Evolutionary conservation across 2,888 invertebrate genomes (phyloP), one percentile per base, ranked within the genome.

Genomic region (Branchellion lobata): DNA sequence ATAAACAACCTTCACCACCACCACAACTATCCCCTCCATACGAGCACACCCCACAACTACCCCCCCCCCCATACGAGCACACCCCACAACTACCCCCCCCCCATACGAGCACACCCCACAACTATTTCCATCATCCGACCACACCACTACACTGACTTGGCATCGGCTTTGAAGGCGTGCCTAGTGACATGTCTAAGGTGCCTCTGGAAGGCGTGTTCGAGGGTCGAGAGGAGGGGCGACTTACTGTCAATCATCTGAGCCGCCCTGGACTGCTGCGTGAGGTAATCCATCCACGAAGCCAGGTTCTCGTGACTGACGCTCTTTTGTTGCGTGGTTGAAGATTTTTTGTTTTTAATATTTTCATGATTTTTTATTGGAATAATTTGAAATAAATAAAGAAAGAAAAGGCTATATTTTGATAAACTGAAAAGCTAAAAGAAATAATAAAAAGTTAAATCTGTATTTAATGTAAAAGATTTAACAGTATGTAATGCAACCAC

Each of bases 101-200:
- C 5, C 14, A 40, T 40, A 40, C 5, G 8, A 5, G 8, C 40
- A 5, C 40, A 5, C 5, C 40, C 40, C 40, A 40, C 40, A 5
- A 40, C 40, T 14, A 40, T 14, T 14, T 14, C 40, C 40, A 40
- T 14, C 40, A 40, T 40, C 5, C 14, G 14, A 40, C 40, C 40
- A 5, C 40, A 5, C 40, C 40, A 5, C 40, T 14, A 5, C 33
- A 53, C 40, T 65, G 33, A 87, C 87, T 87, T 84, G 83, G 86
- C 87, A 80, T 87, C 87, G 78, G 87, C 86, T 81, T 85, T 85
- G 79, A 86, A 82, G 0, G 83, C 81, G 34, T 85, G 84, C 76
- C 91, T 87, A 85, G 92, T 91, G 14, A 93, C 92, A 84, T 94
- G 94, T 83, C 91, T 91, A 83, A 94, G 90, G 88, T 91, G 84